Evolutionary conservation across 2,888 invertebrate species (phyloP), one percentile per base, ranked within the genome.

Genomic region (Junonia oenone): DNA sequence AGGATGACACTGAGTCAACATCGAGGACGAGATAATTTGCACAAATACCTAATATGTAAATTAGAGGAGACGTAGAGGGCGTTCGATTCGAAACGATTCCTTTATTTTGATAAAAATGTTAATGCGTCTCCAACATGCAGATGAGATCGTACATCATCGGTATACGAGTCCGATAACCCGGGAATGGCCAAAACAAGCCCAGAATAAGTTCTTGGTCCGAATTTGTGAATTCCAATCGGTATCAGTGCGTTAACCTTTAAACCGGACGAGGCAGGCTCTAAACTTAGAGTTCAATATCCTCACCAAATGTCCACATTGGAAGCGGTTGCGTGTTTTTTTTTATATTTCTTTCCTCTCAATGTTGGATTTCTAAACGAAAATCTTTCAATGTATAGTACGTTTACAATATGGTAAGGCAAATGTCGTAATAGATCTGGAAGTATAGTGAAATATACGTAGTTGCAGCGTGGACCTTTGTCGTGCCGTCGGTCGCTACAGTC

Each of bases 181-280:
- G 71, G 76, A 75, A 74, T 78, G 68, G 68, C 77, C n/a, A 74
- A 81, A 82, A 85, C 80, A 77, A 73, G 76, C 76, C 75, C 75
- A 73, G 82, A 84, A 83, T 78, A 76, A 78, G 75, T 76, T 72
- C 70, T 66, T 63, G 66, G 67, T 71, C 69, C 70, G 70, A 81
- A 78, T 81, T 80, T 74, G 76, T 76, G 80, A 81, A 88, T 87
- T 78, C 81, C 80, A 77, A 79, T 83, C 70, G 57, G 68, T 67
- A 73, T 76, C 76, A 75, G 88, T 82, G 68, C 87, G 72, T 87
- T 89, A 78, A 89, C 86, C 90, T 83, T 78, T 69, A 80, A 87
- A 90, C 89, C 87, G 88, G 88, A 76, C 81, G 73, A 73, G 73
- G 72, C 78, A 68, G 71, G 73, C 74, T 71, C 68, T 73, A 64